Evolutionary conservation across 2,797 vertebrate genomes (phyloP).

Genomic region (Picus viridis): DNA sequence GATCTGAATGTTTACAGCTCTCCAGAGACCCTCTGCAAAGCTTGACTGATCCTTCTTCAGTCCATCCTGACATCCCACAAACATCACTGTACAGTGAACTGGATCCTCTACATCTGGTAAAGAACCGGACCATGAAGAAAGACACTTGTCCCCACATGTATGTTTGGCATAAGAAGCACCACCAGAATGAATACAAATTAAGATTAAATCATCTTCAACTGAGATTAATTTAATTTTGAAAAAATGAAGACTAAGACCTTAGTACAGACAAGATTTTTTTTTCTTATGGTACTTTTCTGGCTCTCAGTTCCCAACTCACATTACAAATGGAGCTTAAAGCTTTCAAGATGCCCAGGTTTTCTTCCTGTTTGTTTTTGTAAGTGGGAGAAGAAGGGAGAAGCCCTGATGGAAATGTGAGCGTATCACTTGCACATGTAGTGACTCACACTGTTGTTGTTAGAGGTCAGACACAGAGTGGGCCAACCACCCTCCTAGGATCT

Average conservation of each 20-base stretch:
- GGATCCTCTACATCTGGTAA: not conserved
- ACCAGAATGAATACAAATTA: not conserved
- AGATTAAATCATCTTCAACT: not conserved
- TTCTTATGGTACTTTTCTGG: not conserved
- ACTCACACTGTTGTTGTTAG: not conserved
- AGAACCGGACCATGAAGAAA: not conserved
- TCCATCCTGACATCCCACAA: not conserved
- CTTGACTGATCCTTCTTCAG: not conserved
- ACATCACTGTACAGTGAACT: not conserved
- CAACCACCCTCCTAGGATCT: not conserved
- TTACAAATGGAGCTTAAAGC: not conserved
- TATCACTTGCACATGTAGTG: fast-evolving
- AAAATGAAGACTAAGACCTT: not conserved
- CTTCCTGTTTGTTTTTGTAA: not conserved
- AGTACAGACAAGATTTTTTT: not conserved
- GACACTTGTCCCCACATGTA: not conserved
- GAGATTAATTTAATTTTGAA: not conserved
- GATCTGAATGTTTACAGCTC: not conserved
- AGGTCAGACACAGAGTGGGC: not conserved
- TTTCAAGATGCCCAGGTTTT: not conserved
- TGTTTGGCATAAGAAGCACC: not conserved
- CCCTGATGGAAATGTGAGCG: not conserved
- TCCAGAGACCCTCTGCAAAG: not conserved
- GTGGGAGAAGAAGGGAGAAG: not conserved
- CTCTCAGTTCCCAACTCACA: not conserved